phyloP scores from a whole-genome alignment of 2,797 vertebrate genomes.

The Myripristis murdjan region DNA sequence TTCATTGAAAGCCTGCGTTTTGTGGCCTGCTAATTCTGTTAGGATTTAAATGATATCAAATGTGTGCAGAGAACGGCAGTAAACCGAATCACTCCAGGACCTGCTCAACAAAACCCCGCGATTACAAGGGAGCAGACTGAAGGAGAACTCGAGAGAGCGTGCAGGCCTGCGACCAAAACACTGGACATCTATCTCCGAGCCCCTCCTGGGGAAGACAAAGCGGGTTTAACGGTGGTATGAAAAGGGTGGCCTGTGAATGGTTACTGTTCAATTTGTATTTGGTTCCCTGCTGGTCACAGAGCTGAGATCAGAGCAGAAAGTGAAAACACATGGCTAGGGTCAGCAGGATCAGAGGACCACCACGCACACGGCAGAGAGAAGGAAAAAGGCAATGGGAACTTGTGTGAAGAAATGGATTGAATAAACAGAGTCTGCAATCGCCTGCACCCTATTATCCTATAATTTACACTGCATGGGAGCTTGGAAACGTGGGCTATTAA shows the following conservation, averaged over 20 bases:
- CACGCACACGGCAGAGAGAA: conserved; percentile 92
- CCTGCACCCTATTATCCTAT: conserved; percentile 97
- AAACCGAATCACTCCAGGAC: conserved; percentile 51
- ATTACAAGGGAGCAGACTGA: conserved; percentile 28
- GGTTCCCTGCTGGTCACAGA: conserved; percentile 99
- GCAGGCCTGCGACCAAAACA: conserved; percentile 65
- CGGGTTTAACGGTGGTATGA: conserved; percentile 92
- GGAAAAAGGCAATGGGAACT: conserved; percentile 93
- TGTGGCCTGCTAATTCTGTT: conserved; percentile 54
- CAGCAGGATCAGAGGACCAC: conserved; percentile 99
- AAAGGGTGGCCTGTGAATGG: conserved; percentile 97
- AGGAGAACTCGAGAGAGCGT: not conserved
- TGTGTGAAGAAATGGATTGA: conserved; percentile 97
- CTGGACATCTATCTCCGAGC: conserved; percentile 88
- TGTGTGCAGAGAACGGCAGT: conserved; percentile 29
- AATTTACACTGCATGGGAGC: conserved; percentile 97
- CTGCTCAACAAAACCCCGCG: conserved; percentile 29
- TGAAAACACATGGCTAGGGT: conserved; percentile 99
- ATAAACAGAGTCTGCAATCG: conserved; percentile 97
- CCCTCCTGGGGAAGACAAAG: conserved; percentile 91
- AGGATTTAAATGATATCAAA: conserved; percentile 54
- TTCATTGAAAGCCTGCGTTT: conserved; percentile 42
- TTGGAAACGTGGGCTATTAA: conserved; percentile 87
- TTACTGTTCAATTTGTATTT: conserved; percentile 99
- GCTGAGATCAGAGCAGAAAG: conserved; percentile 99